Evolutionary conservation across 2,888 invertebrate species (phyloP), one percentile per base, ranked within the genome.

Genomic region (Ditula angustiorana): DNA sequence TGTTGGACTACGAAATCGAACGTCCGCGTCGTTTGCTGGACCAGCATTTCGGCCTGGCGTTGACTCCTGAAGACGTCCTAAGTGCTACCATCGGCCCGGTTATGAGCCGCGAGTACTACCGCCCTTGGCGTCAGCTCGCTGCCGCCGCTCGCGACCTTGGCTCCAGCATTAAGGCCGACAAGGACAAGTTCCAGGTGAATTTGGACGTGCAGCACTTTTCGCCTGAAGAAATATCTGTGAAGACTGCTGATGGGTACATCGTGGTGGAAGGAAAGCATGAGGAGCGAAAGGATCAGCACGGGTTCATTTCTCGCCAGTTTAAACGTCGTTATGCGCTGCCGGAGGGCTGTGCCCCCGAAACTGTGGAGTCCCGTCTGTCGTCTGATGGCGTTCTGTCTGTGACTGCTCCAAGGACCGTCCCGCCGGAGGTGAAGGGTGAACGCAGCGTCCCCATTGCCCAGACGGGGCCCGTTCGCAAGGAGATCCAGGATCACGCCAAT

Each of bases 181-280:
- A 82, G 50, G 88, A 90, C 21, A 90, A 88, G 64, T 90, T 89
- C 71, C 89, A 90, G 77, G 95, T 96, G 0, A 95, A 94, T 72
- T 83, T 97, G 71, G 96, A 97, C 77, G 96, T 97, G 4, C 95
- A 96, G 69, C 96, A 96, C 73, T 97, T 96, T 74, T 82, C 94
- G 5, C 97, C 97, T 0, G 94, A 95, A 46, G 97, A 97, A 79
- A 94, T 97, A 35, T 93, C 93, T 5, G 96, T 97, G 5, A 96
- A 96, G 83, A 96, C 96, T 0, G 93, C 95, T 0, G 96, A 96
- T 60, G 94, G 95, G 37, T 93, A 87, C 56, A 94, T 97, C 13
- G 93, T 96, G 1, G 94, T 96, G 0, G 96, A 97, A 83, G 97
- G 95, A 0, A 96, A 95, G 77, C 97, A 97, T 74, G 96, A 96